Percentiles rank a stretch among this genome's conserved stretches.
Conservation (phyloP, 2,888 invertebrate species). For the Mactromeris polynyma region DNA sequence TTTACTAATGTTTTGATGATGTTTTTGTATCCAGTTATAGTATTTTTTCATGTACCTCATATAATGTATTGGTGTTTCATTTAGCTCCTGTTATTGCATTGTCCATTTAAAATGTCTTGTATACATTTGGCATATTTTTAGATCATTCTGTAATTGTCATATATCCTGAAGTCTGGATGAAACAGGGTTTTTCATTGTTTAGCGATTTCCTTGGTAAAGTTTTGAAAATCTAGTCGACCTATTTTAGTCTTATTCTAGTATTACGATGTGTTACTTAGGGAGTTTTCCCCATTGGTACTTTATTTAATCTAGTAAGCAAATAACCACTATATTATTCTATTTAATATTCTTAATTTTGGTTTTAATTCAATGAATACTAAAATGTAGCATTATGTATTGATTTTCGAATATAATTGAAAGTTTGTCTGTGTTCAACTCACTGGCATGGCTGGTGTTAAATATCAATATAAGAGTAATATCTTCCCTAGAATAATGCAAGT, state of each 20-base stretch:
- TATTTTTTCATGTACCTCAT: conserved; percentile 4
- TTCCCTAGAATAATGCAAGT: too few species aligned
- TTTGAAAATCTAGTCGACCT: neutral
- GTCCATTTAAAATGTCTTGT: neutral
- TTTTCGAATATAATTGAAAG: too few species aligned
- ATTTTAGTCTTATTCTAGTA: neutral
- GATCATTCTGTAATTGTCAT: neutral
- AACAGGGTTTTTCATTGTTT: neutral
- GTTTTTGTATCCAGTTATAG: neutral
- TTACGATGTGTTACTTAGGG: too few species aligned
- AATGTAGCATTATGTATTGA: too few species aligned
- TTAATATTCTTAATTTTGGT: too few species aligned
- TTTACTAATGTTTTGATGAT: neutral
- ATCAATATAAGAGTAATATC: too few species aligned
- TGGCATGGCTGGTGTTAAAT: too few species aligned
- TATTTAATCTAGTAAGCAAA: too few species aligned
- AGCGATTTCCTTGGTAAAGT: neutral
- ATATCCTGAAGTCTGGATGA: neutral
- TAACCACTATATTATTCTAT: too few species aligned
- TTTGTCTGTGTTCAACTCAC: too few species aligned
- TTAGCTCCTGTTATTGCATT: neutral
- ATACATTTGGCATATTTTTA: neutral
- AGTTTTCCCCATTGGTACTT: too few species aligned
- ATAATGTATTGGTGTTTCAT: neutral
- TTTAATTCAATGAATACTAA: too few species aligned